Evolutionary conservation across 2,888 invertebrate genomes (phyloP).

Genomic region (Drosophila nigricruria): DNA sequence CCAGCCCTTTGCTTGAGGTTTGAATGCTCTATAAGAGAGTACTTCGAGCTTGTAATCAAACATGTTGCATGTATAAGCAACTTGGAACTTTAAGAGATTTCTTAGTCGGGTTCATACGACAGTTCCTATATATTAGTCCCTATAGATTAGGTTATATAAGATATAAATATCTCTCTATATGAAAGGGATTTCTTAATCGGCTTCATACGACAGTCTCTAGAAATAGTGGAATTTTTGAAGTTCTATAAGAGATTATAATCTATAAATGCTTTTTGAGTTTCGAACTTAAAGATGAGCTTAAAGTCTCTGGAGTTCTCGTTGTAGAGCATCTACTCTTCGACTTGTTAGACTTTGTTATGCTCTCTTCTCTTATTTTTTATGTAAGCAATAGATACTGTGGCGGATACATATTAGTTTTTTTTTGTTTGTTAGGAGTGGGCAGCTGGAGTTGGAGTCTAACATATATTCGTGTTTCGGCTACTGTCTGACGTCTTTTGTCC

Average conservation of each 20-base stretch:
- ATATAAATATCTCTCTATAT: no score
- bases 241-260: no score
- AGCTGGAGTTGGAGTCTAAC: conserved; percentile 1
- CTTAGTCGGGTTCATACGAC: no score
- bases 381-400: conserved; percentile 38
- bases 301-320: no score
- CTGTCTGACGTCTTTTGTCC: conserved; percentile 57
- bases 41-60: no score
- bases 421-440: conserved; percentile 5
- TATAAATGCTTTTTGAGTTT: neutral
- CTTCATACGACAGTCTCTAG: no score
- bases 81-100: no score
- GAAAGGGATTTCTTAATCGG: no score
- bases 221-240: no score
- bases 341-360: neutral
- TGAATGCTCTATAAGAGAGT: neutral
- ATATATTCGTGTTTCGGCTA: conserved; percentile 49
- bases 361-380: conserved; percentile 16
- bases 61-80: neutral
- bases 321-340: conserved; percentile 2
- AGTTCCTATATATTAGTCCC: no score
- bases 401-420: conserved; percentile 19
- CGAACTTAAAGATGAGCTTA: neutral
- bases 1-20: conserved; percentile 21
- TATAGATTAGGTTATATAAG: no score